Percentiles rank a stretch among this genome's conserved stretches.
Evolutionary conservation across 2,113 vertebrate species (phyloP).

Genomic region (Megaceryle maxima): DNA sequence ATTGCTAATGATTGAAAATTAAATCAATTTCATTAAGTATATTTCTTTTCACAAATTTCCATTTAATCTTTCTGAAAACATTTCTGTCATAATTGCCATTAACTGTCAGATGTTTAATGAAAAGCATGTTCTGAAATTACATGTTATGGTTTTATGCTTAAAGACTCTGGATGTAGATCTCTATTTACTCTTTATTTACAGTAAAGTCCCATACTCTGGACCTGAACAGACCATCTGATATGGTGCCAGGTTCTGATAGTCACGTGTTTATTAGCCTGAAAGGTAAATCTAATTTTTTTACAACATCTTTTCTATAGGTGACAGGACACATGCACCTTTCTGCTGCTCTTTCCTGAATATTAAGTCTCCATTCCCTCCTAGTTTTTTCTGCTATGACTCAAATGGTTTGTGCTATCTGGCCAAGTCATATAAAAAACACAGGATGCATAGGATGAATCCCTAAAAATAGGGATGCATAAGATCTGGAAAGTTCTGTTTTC

Average conservation of each 20-base stretch:
- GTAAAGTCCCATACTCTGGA: conserved; percentile 1
- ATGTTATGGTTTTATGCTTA: background rate
- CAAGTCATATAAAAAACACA: background rate
- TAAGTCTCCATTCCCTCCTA: background rate
- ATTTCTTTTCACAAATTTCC: background rate
- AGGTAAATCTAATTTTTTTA: conserved; percentile 24
- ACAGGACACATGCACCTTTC: background rate
- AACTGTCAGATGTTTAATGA: background rate
- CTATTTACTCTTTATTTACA: conserved; percentile 3
- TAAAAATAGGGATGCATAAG: background rate
- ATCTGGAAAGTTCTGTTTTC: background rate
- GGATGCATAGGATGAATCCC: too few species aligned
- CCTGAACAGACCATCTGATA: conserved; percentile 28
- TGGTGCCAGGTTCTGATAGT: conserved; percentile 39
- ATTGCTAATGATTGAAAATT: background rate
- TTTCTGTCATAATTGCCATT: background rate
- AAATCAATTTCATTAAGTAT: background rate
- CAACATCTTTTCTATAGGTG: background rate
- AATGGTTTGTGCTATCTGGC: background rate
- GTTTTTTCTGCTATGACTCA: background rate
- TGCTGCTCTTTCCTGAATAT: background rate
- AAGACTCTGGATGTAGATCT: background rate
- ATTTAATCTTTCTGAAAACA: background rate
- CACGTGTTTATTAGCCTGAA: conserved; percentile 24
- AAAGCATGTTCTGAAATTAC: background rate